These are phyloP conservation scores for Zosterops hypoxanthus DNA, from an alignment of 2,113 vertebrate species.

Conservation along the genomic window DNA sequence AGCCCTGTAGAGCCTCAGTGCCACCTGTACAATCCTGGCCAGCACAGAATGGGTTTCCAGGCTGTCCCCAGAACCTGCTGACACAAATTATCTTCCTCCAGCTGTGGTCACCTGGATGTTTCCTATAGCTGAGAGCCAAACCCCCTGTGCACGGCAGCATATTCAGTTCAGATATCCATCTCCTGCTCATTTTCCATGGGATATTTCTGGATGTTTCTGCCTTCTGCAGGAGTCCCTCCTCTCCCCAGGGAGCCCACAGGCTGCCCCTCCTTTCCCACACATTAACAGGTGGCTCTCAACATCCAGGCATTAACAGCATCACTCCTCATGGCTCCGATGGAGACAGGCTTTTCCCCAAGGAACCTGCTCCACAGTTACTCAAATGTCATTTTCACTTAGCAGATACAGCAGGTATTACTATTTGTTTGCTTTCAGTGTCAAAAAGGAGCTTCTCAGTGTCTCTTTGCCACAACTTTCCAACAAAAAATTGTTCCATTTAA, in stretches of 20 bases:
- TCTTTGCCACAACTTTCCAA: not conserved
- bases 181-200: not conserved
- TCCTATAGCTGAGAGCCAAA: not conserved
- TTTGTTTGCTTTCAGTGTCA: not conserved
- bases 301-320: not conserved
- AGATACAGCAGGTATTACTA: not conserved
- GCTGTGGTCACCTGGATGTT: fast-evolving
- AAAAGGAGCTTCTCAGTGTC: not conserved
- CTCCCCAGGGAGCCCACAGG: not conserved
- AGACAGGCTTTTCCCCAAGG: not conserved
- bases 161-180: not conserved
- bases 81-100: fast-evolving
- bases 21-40: fast-evolving
- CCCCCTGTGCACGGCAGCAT: not conserved
- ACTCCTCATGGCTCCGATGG: not conserved
- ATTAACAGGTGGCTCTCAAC: fast-evolving
- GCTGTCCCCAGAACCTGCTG: not conserved
- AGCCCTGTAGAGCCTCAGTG: not conserved
- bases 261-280: not conserved
- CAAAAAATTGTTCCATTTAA: not conserved
- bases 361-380: not conserved
- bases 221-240: not conserved
- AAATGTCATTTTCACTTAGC: not conserved
- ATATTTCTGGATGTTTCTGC: not conserved
- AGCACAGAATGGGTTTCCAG: not conserved